These are phyloP conservation scores for Smutsia gigantea DNA, from an alignment of 2,797 vertebrate species.

Conservation along the genomic window DNA sequence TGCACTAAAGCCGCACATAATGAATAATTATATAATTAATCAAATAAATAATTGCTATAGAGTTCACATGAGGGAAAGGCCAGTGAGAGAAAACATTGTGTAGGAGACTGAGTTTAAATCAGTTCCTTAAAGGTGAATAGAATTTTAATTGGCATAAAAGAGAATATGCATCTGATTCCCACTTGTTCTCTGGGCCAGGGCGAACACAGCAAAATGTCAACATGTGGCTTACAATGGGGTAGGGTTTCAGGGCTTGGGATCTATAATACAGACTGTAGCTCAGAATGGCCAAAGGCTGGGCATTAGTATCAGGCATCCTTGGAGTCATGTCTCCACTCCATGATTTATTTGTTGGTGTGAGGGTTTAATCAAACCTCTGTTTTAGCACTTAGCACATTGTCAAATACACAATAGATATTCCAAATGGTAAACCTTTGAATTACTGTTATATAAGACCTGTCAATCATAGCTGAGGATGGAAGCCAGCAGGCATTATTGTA, in stretches of 20 bases:
- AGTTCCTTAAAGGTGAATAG: not conserved
- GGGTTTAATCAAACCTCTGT: not conserved
- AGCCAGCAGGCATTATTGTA: not conserved
- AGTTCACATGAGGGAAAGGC: not conserved
- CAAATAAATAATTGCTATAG: not conserved
- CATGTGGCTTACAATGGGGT: no score
- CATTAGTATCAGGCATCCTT: not conserved
- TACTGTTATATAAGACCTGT: not conserved
- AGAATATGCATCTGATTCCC: not conserved
- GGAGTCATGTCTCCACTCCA: not conserved
- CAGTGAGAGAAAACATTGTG: not conserved
- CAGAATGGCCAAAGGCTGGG: not conserved
- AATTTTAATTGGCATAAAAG: constrained; percentile 4
- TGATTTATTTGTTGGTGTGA: not conserved
- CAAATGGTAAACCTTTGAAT: not conserved
- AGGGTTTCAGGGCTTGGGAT: not conserved
- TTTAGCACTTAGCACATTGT: not conserved
- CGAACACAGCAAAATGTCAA: not conserved
- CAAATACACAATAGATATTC: not conserved
- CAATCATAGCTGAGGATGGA: not conserved
- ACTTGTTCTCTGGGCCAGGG: not conserved
- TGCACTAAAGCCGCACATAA: not conserved
- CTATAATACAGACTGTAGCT: not conserved
- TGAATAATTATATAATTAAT: not conserved
- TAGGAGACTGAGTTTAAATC: not conserved